Evolutionary conservation across 1,140 invertebrate species (phyloP).

Genomic region (Trachelipus rathkii): DNA sequence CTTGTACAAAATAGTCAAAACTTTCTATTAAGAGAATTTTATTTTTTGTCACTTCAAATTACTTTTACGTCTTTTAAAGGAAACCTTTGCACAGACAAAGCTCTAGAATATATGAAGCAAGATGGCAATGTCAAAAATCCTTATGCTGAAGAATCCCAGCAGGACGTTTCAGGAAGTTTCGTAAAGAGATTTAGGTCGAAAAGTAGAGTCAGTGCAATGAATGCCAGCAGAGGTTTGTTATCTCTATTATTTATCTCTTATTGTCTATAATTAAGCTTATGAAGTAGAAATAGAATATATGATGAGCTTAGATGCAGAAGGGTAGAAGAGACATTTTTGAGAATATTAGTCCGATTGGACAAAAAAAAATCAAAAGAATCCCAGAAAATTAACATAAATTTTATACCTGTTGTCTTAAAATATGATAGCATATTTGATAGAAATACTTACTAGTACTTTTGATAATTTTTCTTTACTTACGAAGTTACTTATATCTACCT

Average conservation of each 20-base stretch:
- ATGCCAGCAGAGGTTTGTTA: constrained; percentile 36
- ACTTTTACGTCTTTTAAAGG: constrained; percentile 27
- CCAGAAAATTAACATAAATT: too few relatives aligned
- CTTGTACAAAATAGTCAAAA: background rate
- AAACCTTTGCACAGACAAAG: constrained; percentile 41
- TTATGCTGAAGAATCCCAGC: constrained; percentile 32
- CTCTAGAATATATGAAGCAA: constrained; percentile 42
- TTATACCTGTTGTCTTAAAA: too few relatives aligned
- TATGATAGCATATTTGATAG: too few relatives aligned
- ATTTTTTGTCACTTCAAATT: background rate
- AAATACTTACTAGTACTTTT: background rate
- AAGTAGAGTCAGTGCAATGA: constrained; percentile 38
- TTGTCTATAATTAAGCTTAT: background rate
- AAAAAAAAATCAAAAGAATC: too few relatives aligned
- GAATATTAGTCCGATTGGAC: too few relatives aligned
- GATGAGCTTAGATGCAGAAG: background rate
- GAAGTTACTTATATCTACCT: too few relatives aligned
- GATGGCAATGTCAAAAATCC: constrained; percentile 38
- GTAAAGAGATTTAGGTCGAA: constrained; percentile 38
- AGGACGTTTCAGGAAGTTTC: constrained; percentile 36
- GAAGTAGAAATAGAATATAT: background rate
- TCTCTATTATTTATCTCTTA: background rate
- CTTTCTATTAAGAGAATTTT: background rate
- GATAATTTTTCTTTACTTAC: background rate
- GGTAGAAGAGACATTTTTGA: background rate